Conservation (phyloP, 2,797 vertebrate genomes). For the Epinephelus awoara region DNA sequence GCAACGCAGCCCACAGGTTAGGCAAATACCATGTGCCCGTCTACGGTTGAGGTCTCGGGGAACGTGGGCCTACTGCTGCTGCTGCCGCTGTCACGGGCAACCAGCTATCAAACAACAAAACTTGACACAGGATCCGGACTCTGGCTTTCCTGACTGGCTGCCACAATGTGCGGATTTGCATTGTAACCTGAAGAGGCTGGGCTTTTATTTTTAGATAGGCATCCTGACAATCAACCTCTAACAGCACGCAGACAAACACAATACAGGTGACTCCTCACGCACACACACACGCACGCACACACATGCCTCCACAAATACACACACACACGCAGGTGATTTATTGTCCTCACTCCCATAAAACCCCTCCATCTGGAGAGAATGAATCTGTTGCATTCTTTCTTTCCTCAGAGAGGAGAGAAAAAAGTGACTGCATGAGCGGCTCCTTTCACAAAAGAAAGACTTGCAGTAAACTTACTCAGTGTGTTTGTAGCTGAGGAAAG, state of each 20-base stretch:
- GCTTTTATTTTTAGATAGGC: constrained; percentile 77
- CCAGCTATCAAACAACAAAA: constrained; percentile 81
- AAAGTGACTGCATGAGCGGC: constrained; percentile 39
- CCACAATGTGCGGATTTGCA: constrained; percentile 64
- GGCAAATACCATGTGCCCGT: constrained; percentile 75
- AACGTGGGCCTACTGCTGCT: constrained; percentile 53
- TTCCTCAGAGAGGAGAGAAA: constrained; percentile 55
- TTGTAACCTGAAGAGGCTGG: constrained; percentile 70
- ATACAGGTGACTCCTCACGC: constrained; percentile 40
- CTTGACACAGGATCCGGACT: constrained; percentile 71
- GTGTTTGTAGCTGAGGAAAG: constrained; percentile 48
- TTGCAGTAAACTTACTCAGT: constrained; percentile 53
- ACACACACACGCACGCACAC: constrained; percentile 6
- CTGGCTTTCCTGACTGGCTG: constrained; percentile 60
- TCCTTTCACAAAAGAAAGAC: constrained; percentile 64
- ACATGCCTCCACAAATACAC: neutral
- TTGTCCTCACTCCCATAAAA: constrained; percentile 62
- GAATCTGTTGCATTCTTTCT: constrained; percentile 80
- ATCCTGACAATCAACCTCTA: constrained; percentile 38
- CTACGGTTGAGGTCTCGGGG: constrained; percentile 44
- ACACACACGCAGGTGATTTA: constrained; percentile 72
- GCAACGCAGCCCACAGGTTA: constrained; percentile 80
- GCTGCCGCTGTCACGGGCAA: constrained; percentile 74
- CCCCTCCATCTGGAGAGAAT: constrained; percentile 76
- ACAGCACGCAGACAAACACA: constrained; percentile 46